Base-by-base conservation (phyloP, 2,888 invertebrate species). In the Limnephilus marmoratus region DNA sequence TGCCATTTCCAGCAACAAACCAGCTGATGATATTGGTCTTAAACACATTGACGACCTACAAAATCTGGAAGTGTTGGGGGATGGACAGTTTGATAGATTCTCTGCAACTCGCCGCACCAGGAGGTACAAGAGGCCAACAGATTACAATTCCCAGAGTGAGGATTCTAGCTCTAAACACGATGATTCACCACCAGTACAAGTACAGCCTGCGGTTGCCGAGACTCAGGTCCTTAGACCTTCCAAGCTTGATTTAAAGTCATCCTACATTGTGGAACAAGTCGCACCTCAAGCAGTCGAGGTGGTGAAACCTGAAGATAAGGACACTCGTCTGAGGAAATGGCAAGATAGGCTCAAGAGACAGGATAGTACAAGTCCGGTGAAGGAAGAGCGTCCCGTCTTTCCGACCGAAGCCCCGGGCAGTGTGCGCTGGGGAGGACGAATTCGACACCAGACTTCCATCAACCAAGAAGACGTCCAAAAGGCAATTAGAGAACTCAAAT, bases 61-160 rank as follows among this genome's bases (percentile, higher is more conserved):
- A 81, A 91, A 83, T 90, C 41, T 95, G 80, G 97, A 97, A 94
- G 96, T 96, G 24, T 95, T 97, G 85, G 97, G 97, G 0, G 97
- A 97, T 94, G 98, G 98, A 3, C 98, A 98, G 94, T 99, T 99
- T 94, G 98, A 99, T 94, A 96, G 99, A 94, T 98, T 98, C 94
- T 98, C 98, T 0, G 97, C 98, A 5, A 97, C 98, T 0, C 96
- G 99, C 94, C 96, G 98, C 94, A 99, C 98, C 0, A 96, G 98
- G 92, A 96, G 98, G 83, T 98, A 98, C 94, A 98, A 98, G 94
- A 96, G 97, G 68, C 96, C 96, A 88, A 96, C 97, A 24, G 97
- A 97, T 94, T 95, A 96, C 12, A 96, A 96, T 94, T 96, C 96
- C 41, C 96, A 96, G 15, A 96, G 97, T 94, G 97, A 97, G 94